Base-by-base conservation (phyloP, 2,797 vertebrate genomes). In the Chaetophractus vellerosus region DNA sequence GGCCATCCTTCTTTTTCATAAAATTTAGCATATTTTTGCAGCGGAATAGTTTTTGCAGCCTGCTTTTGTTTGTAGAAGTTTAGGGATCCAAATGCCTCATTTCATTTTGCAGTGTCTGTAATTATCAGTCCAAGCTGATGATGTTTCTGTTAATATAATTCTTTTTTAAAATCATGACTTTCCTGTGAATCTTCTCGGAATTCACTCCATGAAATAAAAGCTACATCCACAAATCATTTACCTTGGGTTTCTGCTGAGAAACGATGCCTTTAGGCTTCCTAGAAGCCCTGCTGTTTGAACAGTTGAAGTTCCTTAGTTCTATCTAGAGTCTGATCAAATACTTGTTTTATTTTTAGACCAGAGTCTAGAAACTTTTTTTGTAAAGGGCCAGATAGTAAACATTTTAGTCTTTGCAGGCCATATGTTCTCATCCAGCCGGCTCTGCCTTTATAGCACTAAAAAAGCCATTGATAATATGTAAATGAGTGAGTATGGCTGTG, bases 271-370 rank as follows among this genome's bases (percentile, higher is more conserved):
- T 45, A n/a, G 72, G 26, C 14, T 36, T 66, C 41, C 15, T 36
- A 66, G 50, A 69, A 55, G 31, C 23, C 11, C 19, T 33, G 2
- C 11, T 80, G 18, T 69, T 86, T 72, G 41, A 66, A 66, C 16
- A 38, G 5, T 10, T 74, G 41, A 81, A 66, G 24, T 78, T 78
- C 18, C 31, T 86, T 81, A 80, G 21, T 12, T 64, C 24, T 59
- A 15, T 64, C 1, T 26, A 87, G 12, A 18, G 4, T 78, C 36
- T 74, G 87, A 87, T 72, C 31, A 83, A 86, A 24, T 4, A 33
- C 52, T 82, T 76, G 24, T 85, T 96, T 69, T 36, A n/a, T 92
- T 78, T 82, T 92, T 94, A 63, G 68, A 83, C n/a, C 63, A 1
- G 36, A 14, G 24, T 87, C 41, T 82, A 8, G 12, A 87, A 8